A percentile compares a stretch with the other conserved stretches of the same genome.
Conservation (phyloP, 2,797 vertebrate genomes). For the Chiloscyllium punctatum region DNA sequence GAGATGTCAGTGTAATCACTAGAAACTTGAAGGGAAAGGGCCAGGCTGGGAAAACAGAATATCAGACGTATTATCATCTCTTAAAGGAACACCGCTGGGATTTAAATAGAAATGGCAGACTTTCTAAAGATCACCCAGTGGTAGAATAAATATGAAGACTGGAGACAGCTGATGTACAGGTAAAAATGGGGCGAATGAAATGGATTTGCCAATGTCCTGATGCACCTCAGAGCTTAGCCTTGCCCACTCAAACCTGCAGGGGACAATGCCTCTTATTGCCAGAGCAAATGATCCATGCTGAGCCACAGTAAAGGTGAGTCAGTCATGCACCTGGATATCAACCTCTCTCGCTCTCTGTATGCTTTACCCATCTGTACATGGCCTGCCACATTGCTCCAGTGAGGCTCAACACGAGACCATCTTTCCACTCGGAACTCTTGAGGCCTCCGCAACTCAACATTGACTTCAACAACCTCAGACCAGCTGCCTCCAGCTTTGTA, state of each 20-base stretch:
- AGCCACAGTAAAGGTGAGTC: background rate
- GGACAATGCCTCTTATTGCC: background rate
- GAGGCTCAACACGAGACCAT: too few species aligned
- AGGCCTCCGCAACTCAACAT: too few species aligned
- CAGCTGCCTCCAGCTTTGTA: too few species aligned
- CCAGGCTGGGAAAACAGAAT: background rate
- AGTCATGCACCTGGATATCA: background rate
- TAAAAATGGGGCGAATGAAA: background rate
- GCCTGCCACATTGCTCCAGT: too few species aligned
- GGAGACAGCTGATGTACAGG: background rate
- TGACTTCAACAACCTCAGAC: too few species aligned
- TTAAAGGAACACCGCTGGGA: background rate
- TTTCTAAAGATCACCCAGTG: background rate
- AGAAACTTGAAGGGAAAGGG: background rate
- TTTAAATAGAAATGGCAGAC: background rate
- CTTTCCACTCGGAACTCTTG: too few species aligned
- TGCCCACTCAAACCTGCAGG: too few species aligned
- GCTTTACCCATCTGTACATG: too few species aligned
- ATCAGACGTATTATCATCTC: background rate
- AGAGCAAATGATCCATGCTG: too few species aligned
- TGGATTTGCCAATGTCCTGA: background rate
- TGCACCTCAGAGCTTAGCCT: background rate
- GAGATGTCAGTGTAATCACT: too few species aligned
- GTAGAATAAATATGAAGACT: background rate
- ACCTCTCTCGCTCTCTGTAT: background rate